A percentile compares a stretch with the other conserved stretches of the same genome.
phyloP scores from a whole-genome alignment of 1,140 invertebrate species.

The Zaprionus africanus region DNA sequence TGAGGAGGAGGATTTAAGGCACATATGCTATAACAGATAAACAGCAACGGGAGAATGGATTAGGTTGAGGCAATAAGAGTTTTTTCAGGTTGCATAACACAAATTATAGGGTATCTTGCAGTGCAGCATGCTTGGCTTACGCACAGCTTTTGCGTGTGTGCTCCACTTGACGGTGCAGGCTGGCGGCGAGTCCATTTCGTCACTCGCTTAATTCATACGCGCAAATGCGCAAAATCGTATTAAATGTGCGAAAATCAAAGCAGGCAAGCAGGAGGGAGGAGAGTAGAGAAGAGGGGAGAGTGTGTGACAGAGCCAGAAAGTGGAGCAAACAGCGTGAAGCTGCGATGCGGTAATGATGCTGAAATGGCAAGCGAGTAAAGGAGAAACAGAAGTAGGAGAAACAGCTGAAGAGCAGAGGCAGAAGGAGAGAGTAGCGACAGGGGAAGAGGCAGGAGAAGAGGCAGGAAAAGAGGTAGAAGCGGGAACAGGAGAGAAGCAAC shows the following conservation, averaged over 20 bases:
- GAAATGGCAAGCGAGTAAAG: conserved; percentile 50
- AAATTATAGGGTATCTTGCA: background rate
- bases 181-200: conserved; percentile 62
- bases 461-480: background rate
- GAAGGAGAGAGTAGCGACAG: background rate
- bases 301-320: conserved; percentile 49
- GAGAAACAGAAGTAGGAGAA: background rate
- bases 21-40: too few relatives aligned
- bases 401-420: background rate
- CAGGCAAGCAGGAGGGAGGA: background rate
- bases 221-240: conserved; percentile 79
- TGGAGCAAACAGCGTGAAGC: conserved; percentile 68
- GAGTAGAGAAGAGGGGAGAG: background rate
- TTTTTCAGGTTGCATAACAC: background rate
- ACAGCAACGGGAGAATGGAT: background rate
- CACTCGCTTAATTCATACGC: conserved; percentile 79
- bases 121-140: background rate
- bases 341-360: conserved; percentile 78
- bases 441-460: background rate
- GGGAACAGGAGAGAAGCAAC: background rate
- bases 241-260: conserved; percentile 74
- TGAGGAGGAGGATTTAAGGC: background rate
- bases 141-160: conserved; percentile 33
- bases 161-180: conserved; percentile 54
- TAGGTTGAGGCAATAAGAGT: background rate